A percentile compares a stretch with the other conserved stretches of the same genome.
Evolutionary conservation across 2,888 invertebrate genomes (phyloP).

Genomic region (Tenthredo livida): DNA sequence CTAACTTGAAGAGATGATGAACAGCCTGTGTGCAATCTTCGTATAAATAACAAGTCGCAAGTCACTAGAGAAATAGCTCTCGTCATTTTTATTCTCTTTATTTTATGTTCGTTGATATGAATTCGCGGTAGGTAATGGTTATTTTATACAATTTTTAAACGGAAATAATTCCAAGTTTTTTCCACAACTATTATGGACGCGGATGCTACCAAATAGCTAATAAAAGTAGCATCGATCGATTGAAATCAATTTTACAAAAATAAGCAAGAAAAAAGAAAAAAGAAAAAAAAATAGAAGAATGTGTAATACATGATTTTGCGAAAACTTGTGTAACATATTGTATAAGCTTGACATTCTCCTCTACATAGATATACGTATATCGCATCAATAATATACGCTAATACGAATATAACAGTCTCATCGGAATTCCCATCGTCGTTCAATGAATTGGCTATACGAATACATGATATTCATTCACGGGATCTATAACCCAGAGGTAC

Average conservation of each 20-base stretch:
- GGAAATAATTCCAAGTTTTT: not conserved
- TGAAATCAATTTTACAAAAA: no score
- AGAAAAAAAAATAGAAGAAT: no score
- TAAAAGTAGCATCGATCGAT: no score
- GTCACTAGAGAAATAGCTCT: not conserved
- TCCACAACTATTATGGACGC: no score
- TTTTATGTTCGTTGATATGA: not conserved
- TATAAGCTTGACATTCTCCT: not conserved
- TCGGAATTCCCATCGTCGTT: conserved; percentile 29
- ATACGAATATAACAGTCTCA: not conserved
- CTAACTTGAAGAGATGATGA: not conserved
- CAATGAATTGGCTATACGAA: conserved; percentile 17
- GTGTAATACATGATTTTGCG: not conserved
- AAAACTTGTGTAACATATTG: not conserved
- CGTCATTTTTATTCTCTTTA: not conserved
- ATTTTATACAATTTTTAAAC: not conserved
- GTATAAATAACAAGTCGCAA: not conserved
- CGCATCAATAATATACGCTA: conserved; percentile 7
- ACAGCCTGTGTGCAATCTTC: not conserved
- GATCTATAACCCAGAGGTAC: not conserved
- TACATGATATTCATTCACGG: conserved; percentile 21
- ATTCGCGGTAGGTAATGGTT: not conserved
- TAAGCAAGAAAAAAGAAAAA: no score
- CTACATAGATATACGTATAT: not conserved
- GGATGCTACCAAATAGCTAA: no score